These are phyloP conservation scores for Sebastes aleutianus DNA, from an alignment of 2,797 vertebrate genomes.

Conservation along the genomic window DNA sequence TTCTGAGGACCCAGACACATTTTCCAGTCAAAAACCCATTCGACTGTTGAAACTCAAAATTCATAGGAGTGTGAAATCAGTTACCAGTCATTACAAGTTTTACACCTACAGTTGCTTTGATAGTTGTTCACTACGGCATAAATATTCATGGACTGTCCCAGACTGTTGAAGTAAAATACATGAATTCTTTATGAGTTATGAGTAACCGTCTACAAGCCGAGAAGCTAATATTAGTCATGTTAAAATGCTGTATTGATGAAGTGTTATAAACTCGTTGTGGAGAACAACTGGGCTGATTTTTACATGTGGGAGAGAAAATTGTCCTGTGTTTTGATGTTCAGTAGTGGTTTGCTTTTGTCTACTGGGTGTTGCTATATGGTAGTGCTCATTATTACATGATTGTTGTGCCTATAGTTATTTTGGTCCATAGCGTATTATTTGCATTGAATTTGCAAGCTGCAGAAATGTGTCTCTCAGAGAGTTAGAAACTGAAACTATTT, in stretches of 20 bases:
- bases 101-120: constrained; percentile 36
- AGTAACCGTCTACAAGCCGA: constrained; percentile 32
- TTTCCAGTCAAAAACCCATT: constrained; percentile 34
- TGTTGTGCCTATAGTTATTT: constrained; percentile 3
- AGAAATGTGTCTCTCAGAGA: not conserved
- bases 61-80: constrained; percentile 45
- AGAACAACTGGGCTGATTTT: constrained; percentile 19
- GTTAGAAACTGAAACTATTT: not conserved
- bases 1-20: constrained; percentile 3
- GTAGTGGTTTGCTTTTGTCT: constrained; percentile 9
- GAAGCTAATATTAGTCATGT: constrained; percentile 43
- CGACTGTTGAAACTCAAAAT: constrained; percentile 37
- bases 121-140: constrained; percentile 45
- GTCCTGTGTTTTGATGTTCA: not conserved
- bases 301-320: constrained; percentile 2
- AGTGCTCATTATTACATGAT: constrained; percentile 15
- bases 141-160: constrained; percentile 51
- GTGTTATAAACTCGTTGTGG: not conserved
- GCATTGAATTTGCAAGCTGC: constrained; percentile 8
- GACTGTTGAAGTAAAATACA: constrained; percentile 38
- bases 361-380: constrained; percentile 1
- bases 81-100: constrained; percentile 45
- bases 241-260: constrained; percentile 36
- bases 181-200: constrained; percentile 48
- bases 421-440: constrained; percentile 12